These are phyloP conservation scores for Acrobasis suavella DNA, from an alignment of 2,888 invertebrate genomes.

Conservation along the genomic window DNA sequence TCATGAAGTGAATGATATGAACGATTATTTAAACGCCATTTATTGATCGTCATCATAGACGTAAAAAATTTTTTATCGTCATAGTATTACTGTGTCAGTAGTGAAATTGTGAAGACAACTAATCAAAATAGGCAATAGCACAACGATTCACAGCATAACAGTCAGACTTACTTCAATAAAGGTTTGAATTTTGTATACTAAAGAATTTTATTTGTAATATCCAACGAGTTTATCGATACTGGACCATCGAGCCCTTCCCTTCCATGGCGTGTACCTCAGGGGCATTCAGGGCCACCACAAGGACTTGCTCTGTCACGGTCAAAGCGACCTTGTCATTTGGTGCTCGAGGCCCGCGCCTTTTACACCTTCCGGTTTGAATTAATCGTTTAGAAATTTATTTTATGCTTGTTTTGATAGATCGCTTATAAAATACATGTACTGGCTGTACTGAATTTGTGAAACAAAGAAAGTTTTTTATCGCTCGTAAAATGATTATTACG, in stretches of 20 bases:
- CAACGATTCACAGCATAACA: too few species aligned
- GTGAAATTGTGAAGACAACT: too few species aligned
- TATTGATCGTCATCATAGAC: too few species aligned
- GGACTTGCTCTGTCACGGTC: conserved; percentile 26
- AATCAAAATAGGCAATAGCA: too few species aligned
- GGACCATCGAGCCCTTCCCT: neutral
- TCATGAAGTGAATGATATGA: too few species aligned
- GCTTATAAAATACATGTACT: neutral
- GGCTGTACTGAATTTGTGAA: neutral
- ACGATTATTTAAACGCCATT: too few species aligned
- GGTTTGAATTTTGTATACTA: too few species aligned
- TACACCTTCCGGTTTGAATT: conserved; percentile 3
- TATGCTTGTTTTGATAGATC: neutral
- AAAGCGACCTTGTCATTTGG: conserved; percentile 21
- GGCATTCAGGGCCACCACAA: conserved; percentile 14
- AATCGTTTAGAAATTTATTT: neutral
- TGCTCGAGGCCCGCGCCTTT: neutral
- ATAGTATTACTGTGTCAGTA: too few species aligned
- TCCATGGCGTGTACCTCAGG: conserved; percentile 1
- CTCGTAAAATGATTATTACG: neutral
- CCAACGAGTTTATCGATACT: conserved; percentile 9
- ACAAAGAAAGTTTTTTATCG: neutral
- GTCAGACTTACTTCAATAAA: too few species aligned
- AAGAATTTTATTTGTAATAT: too few species aligned
- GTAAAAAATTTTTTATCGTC: too few species aligned